phyloP scores from a whole-genome alignment of 2,113 vertebrate species.

The Dasyprocta punctata region DNA sequence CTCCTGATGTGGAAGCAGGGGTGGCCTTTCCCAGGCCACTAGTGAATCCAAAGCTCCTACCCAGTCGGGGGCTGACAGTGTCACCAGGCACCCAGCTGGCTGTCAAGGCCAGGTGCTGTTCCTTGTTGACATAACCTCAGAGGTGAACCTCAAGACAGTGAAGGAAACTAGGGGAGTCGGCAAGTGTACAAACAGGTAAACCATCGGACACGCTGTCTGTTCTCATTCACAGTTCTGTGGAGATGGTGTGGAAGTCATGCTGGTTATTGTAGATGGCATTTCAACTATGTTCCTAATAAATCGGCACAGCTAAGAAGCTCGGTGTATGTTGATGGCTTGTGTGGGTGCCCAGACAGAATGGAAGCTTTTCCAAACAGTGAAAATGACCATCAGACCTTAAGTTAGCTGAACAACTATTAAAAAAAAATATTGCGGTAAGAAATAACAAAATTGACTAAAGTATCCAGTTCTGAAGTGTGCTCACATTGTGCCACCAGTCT shows the following conservation, averaged over 20 bases:
- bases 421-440: not conserved
- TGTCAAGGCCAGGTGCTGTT: slow-evolving; percentile 90
- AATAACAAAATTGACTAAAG: not conserved
- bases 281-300: slow-evolving; percentile 92
- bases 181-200: slow-evolving; percentile 93
- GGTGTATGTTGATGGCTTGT: slow-evolving; percentile 93
- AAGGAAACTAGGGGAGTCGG: slow-evolving; percentile 94
- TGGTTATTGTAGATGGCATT: slow-evolving; percentile 92
- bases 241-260: slow-evolving; percentile 92
- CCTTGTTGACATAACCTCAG: slow-evolving; percentile 88
- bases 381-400: slow-evolving; percentile 91
- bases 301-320: slow-evolving; percentile 91
- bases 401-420: slow-evolving; percentile 89
- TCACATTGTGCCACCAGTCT: not conserved
- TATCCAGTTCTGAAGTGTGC: not conserved
- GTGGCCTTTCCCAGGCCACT: slow-evolving; percentile 87
- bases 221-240: slow-evolving; percentile 91
- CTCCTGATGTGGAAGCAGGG: slow-evolving; percentile 87
- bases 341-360: slow-evolving; percentile 91
- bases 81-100: slow-evolving; percentile 92
- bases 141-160: slow-evolving; percentile 95
- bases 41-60: slow-evolving; percentile 88
- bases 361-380: slow-evolving; percentile 93
- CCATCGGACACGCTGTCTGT: slow-evolving; percentile 90
- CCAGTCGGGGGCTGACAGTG: slow-evolving; percentile 89